Base-by-base conservation (phyloP, 2,113 vertebrate genomes). In the Casuarius casuarius region DNA sequence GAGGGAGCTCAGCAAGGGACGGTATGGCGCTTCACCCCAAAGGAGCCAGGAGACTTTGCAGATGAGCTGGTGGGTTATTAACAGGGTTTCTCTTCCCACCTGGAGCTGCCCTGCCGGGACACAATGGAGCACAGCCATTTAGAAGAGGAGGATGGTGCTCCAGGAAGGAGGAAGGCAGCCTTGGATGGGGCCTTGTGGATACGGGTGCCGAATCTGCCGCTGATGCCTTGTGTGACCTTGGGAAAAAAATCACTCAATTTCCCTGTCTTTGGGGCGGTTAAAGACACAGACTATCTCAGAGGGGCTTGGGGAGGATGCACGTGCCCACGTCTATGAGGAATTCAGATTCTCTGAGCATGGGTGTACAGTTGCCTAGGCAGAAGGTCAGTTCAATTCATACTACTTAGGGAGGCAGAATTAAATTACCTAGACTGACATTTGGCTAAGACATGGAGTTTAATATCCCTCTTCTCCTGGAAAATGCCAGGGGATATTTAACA, bases 381-480 rank as follows among this genome's bases (percentile, higher is more conserved):
- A 96, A 97, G 95, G 96, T 97, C 97, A 95, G 91, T 91, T 96
- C 97, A 89, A 96, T 97, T 95, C 94, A 95, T 97, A 97, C 95
- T 94, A 94, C 94, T 95, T 95, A 94, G 87, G 71, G 42, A 97
- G 63, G 81, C 89, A 95, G 91, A 97, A 97, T 97, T 97, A 97
- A 97, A 97, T 95, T 95, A 95, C 92, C 70, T 76, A 89, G 94
- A 95, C 89, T 97, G 96, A 96, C 96, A 97, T 97, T 96, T 96
- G 96, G 92, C 95, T 96, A 97, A 96, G 95, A 84, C 92, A 79
- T 84, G 92, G 94, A 94, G 92, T 94, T 97, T 96, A 97, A 97
- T 97, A 92, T 96, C 92, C 81, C 84, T 94, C 90, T 87, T 92
- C 95, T 95, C 59, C 16, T 89, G 63, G 90, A 96, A 97, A 97